These are phyloP conservation scores for Tetragonisca angustula DNA, from an alignment of 2,888 invertebrate genomes.

Conservation along the genomic window DNA sequence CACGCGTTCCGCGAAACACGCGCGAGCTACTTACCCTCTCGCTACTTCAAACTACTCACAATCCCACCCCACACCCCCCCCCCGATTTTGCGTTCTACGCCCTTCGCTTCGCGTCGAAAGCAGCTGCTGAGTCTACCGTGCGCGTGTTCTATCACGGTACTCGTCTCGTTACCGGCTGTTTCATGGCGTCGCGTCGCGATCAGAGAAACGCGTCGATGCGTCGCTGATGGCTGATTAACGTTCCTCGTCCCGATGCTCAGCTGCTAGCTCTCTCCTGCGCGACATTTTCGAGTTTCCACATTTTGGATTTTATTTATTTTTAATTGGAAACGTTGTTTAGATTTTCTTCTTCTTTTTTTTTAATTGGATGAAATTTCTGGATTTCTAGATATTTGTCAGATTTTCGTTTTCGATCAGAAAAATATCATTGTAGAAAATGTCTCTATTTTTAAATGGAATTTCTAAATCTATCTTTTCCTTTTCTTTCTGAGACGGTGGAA, in stretches of 20 bases:
- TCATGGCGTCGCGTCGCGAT: not conserved
- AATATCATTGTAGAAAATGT: too few relatives aligned
- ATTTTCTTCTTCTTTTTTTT: too few relatives aligned
- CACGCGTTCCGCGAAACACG: slow-evolving; percentile 23
- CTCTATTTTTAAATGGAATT: too few relatives aligned
- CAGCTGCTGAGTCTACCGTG: not conserved
- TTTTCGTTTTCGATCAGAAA: too few relatives aligned
- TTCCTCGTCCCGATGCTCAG: not conserved
- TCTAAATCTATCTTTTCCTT: too few relatives aligned
- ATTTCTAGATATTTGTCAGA: too few relatives aligned
- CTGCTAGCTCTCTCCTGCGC: not conserved
- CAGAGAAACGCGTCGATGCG: not conserved
- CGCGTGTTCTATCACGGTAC: slow-evolving; percentile 32
- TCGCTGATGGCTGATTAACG: not conserved
- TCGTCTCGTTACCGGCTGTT: not conserved
- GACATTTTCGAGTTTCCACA: not conserved
- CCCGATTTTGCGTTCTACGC: not conserved
- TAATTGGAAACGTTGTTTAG: too few relatives aligned
- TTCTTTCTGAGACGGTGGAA: too few relatives aligned
- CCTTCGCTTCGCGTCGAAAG: not conserved
- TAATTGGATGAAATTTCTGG: too few relatives aligned
- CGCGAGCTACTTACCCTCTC: slow-evolving; percentile 28
- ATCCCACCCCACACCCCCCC: not conserved
- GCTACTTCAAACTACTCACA: not conserved
- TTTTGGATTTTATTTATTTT: too few relatives aligned